These are phyloP conservation scores for Bos javanicus DNA, from an alignment of 2,113 vertebrate genomes.

Conservation along the genomic window DNA sequence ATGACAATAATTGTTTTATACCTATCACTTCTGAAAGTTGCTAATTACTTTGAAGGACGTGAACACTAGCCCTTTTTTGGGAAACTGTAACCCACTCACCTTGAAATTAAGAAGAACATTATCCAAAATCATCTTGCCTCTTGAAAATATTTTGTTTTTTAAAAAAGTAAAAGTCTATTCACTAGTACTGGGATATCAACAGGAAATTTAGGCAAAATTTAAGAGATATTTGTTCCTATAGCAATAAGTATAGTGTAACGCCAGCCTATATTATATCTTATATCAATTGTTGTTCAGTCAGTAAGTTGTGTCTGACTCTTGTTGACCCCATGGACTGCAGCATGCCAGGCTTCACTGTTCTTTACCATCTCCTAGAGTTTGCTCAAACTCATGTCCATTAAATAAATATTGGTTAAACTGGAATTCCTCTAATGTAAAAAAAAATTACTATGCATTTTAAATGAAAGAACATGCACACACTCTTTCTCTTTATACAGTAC, in stretches of 20 bases:
- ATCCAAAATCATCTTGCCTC: not conserved
- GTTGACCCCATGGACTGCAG: not conserved
- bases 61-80: constrained; percentile 67
- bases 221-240: not conserved
- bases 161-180: not conserved
- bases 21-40: constrained; percentile 93
- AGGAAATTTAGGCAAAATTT: constrained; percentile 16
- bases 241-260: not conserved
- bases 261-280: not conserved
- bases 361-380: not conserved
- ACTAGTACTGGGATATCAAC: not conserved
- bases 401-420: not conserved
- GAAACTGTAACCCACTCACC: constrained; percentile 71
- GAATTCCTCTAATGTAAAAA: not conserved
- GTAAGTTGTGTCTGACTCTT: not conserved
- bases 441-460: not conserved
- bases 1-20: constrained; percentile 98
- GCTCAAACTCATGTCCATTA: not conserved
- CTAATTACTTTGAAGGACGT: constrained; percentile 97
- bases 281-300: not conserved
- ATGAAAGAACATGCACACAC: not conserved
- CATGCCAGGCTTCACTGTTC: not conserved
- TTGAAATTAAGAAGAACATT: constrained; percentile 68
- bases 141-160: constrained; percentile 27
- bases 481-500: not conserved